Conservation (phyloP, 2,888 invertebrate species). For the Vandiemenella viatica region DNA sequence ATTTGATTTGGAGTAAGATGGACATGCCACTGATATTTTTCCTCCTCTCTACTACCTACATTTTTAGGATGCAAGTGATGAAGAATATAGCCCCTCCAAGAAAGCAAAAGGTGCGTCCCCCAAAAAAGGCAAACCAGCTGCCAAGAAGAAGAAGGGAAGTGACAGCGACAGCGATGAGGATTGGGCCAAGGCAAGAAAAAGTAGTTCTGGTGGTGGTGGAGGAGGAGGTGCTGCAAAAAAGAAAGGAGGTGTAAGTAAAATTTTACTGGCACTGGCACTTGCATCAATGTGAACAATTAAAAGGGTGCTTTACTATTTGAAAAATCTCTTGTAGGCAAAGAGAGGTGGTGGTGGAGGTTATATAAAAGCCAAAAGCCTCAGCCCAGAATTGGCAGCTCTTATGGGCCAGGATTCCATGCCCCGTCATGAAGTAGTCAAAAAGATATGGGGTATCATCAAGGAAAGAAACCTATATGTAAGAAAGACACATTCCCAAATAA, state of each 20-base stretch:
- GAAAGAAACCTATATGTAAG: conserved; percentile 63
- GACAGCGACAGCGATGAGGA: conserved; percentile 54
- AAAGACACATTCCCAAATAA: no score
- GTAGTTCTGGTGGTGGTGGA: conserved; percentile 31
- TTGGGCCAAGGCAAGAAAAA: conserved; percentile 45
- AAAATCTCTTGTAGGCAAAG: conserved; percentile 8
- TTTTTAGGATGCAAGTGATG: conserved; percentile 34
- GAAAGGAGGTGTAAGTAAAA: conserved; percentile 14
- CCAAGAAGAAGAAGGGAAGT: conserved; percentile 43
- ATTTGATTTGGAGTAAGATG: no score
- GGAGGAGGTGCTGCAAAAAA: conserved; percentile 17
- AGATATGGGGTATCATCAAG: conserved; percentile 80
- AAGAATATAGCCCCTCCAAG: conserved; percentile 41
- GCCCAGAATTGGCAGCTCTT: conserved; percentile 68
- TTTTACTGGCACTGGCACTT: no score
- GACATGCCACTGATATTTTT: no score
- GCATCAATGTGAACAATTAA: conserved; percentile 6
- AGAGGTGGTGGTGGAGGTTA: conserved; percentile 53
- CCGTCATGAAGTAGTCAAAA: conserved; percentile 78
- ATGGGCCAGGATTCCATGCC: conserved; percentile 74
- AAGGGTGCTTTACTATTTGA: not conserved
- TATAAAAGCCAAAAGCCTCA: conserved; percentile 68
- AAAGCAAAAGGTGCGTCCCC: conserved; percentile 33
- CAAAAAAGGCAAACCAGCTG: conserved; percentile 33
- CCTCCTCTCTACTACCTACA: not conserved